Evolutionary conservation across 2,113 vertebrate species (phyloP).

Genomic region (Struthio camelus): DNA sequence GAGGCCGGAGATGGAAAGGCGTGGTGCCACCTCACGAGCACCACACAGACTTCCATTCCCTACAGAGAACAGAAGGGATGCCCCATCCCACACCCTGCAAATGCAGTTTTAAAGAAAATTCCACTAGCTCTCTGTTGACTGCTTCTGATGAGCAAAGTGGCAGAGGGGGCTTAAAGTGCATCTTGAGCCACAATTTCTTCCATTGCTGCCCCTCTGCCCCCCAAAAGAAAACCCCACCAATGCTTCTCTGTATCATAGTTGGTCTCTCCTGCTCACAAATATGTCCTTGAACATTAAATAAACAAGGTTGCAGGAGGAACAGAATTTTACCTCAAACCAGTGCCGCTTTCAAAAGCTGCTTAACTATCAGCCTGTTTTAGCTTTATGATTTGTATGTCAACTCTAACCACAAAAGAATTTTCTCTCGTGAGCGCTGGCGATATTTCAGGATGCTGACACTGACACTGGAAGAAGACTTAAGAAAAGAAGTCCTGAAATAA

Average conservation of each 20-base stretch:
- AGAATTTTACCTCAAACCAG: not conserved
- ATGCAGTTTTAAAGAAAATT: not conserved
- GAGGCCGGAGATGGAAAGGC: not conserved
- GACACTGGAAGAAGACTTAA: not conserved
- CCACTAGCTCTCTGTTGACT: not conserved
- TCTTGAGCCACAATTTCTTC: not conserved
- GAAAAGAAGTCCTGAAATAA: not conserved
- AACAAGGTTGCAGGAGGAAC: not conserved
- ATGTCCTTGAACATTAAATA: not conserved
- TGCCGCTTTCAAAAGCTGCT: conserved; percentile 4
- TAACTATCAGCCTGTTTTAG: not conserved
- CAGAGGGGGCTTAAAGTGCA: not conserved
- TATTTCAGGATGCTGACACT: not conserved
- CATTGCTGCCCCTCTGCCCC: not conserved
- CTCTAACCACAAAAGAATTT: not conserved
- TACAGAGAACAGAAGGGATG: not conserved
- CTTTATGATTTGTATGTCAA: not conserved
- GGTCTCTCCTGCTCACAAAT: not conserved
- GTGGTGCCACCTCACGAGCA: not conserved
- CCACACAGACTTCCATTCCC: not conserved
- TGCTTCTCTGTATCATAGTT: not conserved
- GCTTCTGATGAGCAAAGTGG: not conserved
- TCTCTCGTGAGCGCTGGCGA: not conserved
- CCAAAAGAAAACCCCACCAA: not conserved
- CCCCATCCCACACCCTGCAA: not conserved